These are phyloP conservation scores for Xanthostigma xanthostigma DNA, from an alignment of 2,888 invertebrate genomes.

Conservation along the genomic window DNA sequence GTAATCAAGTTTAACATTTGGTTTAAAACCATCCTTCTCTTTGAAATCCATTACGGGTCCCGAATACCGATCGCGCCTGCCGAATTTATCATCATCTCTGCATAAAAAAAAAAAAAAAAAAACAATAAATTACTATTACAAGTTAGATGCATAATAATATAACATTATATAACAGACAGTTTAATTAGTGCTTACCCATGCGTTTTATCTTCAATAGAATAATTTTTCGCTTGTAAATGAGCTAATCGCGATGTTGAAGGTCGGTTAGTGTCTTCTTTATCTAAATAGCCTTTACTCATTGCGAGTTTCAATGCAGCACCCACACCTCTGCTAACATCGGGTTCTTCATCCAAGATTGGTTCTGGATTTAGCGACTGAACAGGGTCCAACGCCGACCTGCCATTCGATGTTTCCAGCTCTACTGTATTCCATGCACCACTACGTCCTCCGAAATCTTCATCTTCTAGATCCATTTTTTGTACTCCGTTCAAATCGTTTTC, in stretches of 20 bases:
- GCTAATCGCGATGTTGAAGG: slow-evolving; percentile 56
- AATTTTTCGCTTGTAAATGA: slow-evolving; percentile 63
- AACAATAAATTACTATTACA: neutral
- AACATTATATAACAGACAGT: no score
- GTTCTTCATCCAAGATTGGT: slow-evolving; percentile 80
- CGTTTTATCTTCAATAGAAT: slow-evolving; percentile 65
- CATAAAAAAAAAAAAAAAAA: slow-evolving; percentile 11
- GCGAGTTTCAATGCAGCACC: slow-evolving; percentile 83
- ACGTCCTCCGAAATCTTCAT: slow-evolving; percentile 15
- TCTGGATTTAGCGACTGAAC: slow-evolving; percentile 26
- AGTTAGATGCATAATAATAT: no score
- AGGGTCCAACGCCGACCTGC: no score
- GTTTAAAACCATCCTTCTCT: slow-evolving; percentile 80
- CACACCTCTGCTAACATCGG: slow-evolving; percentile 80
- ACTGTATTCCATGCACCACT: slow-evolving; percentile 77
- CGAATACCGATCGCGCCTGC: slow-evolving; percentile 56
- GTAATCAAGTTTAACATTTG: slow-evolving; percentile 90
- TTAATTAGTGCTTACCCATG: slow-evolving; percentile 35
- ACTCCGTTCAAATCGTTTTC: slow-evolving; percentile 7
- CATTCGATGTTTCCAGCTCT: slow-evolving; percentile 31
- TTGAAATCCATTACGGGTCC: slow-evolving; percentile 86
- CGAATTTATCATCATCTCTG: slow-evolving; percentile 67
- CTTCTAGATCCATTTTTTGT: slow-evolving; percentile 25
- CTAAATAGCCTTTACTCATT: slow-evolving; percentile 85
- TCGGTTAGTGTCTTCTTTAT: slow-evolving; percentile 62